A percentile compares a stretch with the other conserved stretches of the same genome.
These are phyloP conservation scores for Caenorhabditis sp. DNA, from an alignment of 2,888 invertebrate species.

Conservation along the genomic window DNA sequence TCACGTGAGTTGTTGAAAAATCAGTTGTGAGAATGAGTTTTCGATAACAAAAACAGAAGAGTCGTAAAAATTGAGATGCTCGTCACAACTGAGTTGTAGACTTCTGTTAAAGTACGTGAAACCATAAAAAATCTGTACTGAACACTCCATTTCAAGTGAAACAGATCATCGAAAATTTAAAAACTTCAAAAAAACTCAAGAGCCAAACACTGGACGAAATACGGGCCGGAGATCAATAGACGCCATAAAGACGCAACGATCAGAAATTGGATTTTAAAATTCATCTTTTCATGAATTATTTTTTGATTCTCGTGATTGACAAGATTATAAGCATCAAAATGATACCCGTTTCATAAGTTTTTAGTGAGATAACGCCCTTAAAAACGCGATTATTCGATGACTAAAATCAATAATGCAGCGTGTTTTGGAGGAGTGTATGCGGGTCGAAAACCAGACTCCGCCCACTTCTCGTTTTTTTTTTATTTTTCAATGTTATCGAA, in stretches of 20 bases:
- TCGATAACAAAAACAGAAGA: too few species aligned
- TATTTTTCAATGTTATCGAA: background rate
- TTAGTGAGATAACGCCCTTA: too few species aligned
- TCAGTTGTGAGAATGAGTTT: too few species aligned
- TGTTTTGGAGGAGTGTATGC: constrained; percentile 16
- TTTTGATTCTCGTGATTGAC: background rate
- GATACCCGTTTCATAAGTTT: background rate
- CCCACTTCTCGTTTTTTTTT: constrained; percentile 8
- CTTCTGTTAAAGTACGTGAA: too few species aligned
- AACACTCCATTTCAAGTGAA: too few species aligned
- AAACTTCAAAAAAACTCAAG: constrained; percentile 10
- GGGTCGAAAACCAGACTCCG: constrained; percentile 33
- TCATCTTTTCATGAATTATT: constrained; percentile 11
- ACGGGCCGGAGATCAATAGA: constrained; percentile 43
- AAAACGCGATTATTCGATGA: too few species aligned
- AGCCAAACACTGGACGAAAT: constrained; percentile 13
- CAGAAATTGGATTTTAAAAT: constrained; percentile 36
- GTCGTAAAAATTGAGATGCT: too few species aligned
- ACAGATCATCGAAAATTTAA: background rate
- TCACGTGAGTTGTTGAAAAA: too few species aligned
- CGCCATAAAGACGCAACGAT: constrained; percentile 19
- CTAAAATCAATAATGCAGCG: constrained; percentile 10
- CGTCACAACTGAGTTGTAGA: too few species aligned
- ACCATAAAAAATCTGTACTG: too few species aligned
- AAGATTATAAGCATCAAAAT: background rate